phyloP scores from a whole-genome alignment of 2,888 invertebrate species.

The Amblyjoppa proteus region DNA sequence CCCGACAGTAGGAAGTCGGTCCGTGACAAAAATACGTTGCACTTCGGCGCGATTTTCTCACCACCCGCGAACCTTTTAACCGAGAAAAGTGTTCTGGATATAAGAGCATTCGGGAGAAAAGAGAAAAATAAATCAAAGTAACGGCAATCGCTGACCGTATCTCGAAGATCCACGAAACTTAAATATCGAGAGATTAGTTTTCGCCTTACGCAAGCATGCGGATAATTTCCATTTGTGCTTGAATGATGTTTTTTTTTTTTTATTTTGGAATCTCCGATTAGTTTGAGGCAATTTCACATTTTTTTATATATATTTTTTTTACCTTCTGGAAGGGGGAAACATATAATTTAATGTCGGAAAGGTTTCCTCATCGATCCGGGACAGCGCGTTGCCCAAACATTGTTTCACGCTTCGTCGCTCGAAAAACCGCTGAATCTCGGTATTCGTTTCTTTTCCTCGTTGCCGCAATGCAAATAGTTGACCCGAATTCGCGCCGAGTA shows the following conservation, averaged over 20 bases:
- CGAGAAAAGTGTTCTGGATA: not conserved
- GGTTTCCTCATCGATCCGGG: slow-evolving; percentile 21
- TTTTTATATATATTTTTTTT: not conserved
- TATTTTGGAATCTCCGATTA: not conserved
- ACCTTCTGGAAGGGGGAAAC: not conserved
- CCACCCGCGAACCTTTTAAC: not conserved
- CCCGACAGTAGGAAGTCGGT: not conserved
- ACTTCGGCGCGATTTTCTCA: not conserved
- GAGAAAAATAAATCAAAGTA: not conserved
- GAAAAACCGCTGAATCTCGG: not conserved
- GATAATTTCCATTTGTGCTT: not conserved
- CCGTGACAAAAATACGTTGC: not conserved
- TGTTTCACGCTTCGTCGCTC: slow-evolving; percentile 30
- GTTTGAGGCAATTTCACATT: not conserved
- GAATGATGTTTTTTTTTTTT: not conserved
- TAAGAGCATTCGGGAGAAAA: not conserved
- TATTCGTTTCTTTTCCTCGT: slow-evolving; percentile 1
- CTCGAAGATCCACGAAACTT: not conserved
- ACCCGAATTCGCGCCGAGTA: slow-evolving; percentile 39
- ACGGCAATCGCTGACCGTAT: not conserved
- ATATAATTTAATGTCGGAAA: not conserved
- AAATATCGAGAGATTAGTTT: not conserved
- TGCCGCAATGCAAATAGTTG: slow-evolving; percentile 56
- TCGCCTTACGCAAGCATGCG: not conserved
- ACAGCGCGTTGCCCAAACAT: not conserved